Evolutionary conservation across 2,797 vertebrate genomes (phyloP).

Genomic region (Sternarchorhynchus goeldii): DNA sequence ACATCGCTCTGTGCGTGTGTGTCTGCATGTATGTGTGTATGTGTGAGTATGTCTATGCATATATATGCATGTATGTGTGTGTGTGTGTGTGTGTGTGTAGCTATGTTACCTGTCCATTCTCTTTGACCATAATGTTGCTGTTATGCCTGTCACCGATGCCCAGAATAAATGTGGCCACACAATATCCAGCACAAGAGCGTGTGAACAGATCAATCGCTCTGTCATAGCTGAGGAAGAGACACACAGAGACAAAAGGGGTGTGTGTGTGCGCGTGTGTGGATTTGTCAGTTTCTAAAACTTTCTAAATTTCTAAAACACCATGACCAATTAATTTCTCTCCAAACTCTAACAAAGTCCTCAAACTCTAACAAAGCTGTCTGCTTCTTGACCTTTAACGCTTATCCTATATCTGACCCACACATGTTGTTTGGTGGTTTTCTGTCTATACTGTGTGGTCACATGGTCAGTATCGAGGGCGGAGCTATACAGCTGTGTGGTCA

Average conservation of each 20-base stretch:
- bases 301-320: no score
- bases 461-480: no score
- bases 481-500: no score
- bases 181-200: constrained; percentile 83
- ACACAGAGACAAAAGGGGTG: constrained; percentile 5
- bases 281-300: not conserved
- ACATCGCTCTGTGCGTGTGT: no score
- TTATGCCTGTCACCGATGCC: constrained; percentile 84
- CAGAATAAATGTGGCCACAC: constrained; percentile 84
- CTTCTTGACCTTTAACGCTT: no score
- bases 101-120: constrained; percentile 78
- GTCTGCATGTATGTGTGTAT: not conserved
- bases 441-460: no score
- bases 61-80: constrained; percentile 24
- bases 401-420: no score
- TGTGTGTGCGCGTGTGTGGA: not conserved
- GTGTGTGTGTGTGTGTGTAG: constrained; percentile 6
- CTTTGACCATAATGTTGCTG: constrained; percentile 88
- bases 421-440: no score
- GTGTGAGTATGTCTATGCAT: constrained; percentile 16
- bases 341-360: no score
- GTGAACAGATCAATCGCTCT: constrained; percentile 83
- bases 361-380: no score
- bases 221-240: constrained; percentile 72
- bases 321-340: no score